A percentile compares a stretch with the other conserved stretches of the same genome.
These are phyloP conservation scores for Rhinella marina DNA, from an alignment of 2,797 vertebrate genomes.

Conservation along the genomic window DNA sequence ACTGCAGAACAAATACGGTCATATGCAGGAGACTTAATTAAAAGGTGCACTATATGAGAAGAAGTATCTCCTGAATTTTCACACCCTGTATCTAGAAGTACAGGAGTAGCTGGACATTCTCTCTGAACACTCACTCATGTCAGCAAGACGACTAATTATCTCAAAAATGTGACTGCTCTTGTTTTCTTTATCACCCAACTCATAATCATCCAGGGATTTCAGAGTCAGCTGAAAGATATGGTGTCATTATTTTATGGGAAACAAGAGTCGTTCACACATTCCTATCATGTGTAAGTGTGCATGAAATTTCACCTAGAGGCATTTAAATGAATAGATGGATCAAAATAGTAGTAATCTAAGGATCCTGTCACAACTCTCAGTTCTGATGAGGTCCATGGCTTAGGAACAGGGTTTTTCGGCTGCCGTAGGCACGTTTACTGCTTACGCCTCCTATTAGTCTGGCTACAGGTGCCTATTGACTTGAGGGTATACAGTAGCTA, in stretches of 20 bases:
- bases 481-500: too few species aligned
- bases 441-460: too few species aligned
- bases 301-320: neutral
- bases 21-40: neutral
- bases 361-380: too few species aligned
- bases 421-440: too few species aligned
- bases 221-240: constrained; percentile 45
- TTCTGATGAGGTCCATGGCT: too few species aligned
- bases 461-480: too few species aligned
- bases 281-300: constrained; percentile 19
- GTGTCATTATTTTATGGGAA: constrained; percentile 45
- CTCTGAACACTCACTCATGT: constrained; percentile 36
- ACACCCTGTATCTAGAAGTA: constrained; percentile 24
- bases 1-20: too few species aligned
- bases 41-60: neutral
- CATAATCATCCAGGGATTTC: constrained; percentile 44
- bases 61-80: constrained; percentile 11
- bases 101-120: constrained; percentile 47
- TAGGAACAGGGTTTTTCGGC: too few species aligned
- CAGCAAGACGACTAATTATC: constrained; percentile 47
- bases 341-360: neutral
- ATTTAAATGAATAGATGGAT: neutral
- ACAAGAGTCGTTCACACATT: constrained; percentile 51
- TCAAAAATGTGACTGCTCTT: constrained; percentile 40
- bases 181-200: constrained; percentile 55